Evolutionary conservation across 2,797 vertebrate genomes (phyloP).

Genomic region (Centropyge bicolor): DNA sequence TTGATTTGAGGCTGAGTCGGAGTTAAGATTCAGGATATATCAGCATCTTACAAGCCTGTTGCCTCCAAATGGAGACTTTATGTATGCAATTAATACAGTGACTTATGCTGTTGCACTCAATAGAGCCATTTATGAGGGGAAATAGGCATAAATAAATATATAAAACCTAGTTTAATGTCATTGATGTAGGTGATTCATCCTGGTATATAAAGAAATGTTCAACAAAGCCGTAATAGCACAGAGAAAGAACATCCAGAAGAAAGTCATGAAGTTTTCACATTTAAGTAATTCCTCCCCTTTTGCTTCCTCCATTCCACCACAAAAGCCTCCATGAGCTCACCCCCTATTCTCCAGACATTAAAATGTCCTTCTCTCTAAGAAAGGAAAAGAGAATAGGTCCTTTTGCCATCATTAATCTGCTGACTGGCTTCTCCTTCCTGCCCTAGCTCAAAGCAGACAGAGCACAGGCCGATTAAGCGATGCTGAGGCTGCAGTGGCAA

Average conservation of each 20-base stretch:
- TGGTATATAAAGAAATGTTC: constrained; percentile 21
- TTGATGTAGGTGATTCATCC: constrained; percentile 12
- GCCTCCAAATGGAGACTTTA: constrained; percentile 53
- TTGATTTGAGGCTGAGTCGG: constrained; percentile 46
- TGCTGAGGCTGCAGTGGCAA: constrained; percentile 82
- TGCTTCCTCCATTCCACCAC: constrained; percentile 35
- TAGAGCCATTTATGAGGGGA: constrained; percentile 18
- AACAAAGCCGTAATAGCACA: constrained; percentile 9
- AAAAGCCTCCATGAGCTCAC: constrained; percentile 46
- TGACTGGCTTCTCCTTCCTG: constrained; percentile 70
- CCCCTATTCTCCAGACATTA: constrained; percentile 48
- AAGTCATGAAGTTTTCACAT: constrained; percentile 28
- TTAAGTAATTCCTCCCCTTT: constrained; percentile 41
- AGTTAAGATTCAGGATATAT: constrained; percentile 48
- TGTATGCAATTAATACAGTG: constrained; percentile 51
- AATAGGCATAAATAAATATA: neutral
- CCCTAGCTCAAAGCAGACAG: constrained; percentile 73
- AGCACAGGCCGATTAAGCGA: constrained; percentile 79
- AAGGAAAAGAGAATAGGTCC: constrained; percentile 70
- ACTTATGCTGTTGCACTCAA: constrained; percentile 49
- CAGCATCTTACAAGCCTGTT: constrained; percentile 57
- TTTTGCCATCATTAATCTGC: constrained; percentile 82
- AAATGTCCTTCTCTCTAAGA: constrained; percentile 60
- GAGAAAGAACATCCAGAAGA: constrained; percentile 21
- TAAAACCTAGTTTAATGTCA: constrained; percentile 21